Evolutionary conservation across 2,797 vertebrate species (phyloP), one percentile per base, ranked within the genome.

Genomic region (Syndactyla subalaris): DNA sequence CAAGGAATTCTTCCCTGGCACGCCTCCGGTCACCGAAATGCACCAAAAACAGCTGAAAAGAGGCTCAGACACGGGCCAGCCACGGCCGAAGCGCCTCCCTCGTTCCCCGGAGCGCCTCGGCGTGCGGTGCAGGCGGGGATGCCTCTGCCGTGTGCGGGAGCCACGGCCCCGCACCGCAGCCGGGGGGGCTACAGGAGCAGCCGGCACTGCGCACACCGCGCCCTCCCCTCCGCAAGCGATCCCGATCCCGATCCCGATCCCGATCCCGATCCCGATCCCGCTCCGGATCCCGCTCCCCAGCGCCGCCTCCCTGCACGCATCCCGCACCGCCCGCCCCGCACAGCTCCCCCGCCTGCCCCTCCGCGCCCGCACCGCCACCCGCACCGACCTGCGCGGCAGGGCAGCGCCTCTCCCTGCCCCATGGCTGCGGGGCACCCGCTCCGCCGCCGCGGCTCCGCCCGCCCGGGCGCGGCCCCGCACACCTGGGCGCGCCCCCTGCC

Each of bases 361-460:
- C 10, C 41, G 16, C 57, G 10, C 46, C 48, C 45, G 73, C 48
- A 9, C 36, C 66, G 45, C 26, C 54, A 19, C 63, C 48, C 13
- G 11, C 55, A 82, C 97, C 93, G 74, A 97, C 97, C 97, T 89
- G 92, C 80, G 17, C 61, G 73, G 88, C 97, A 97, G 17, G 84
- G 85, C 95, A 95, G 88, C 75, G 30, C 32, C n/a, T 51, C 51
- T 18, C 68, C 85, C 19, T 29, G 71, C 67, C 34, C 96, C 97
- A 97, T 96, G 74, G 51, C 68, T 72, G 54, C 54, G 13, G 12
- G 29, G 19, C 20, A 12, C 14, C 51, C 45, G 39, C 19, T 86
- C 73, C 78, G 38, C 85, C 85, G 36, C 18, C 16, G 2, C 19
- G 13, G 57, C 84, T 71, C 85, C 75, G 38, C 85, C 85, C 52